Base-by-base conservation (phyloP, 2,113 vertebrate species). In the Opisthocomus hoazin region DNA sequence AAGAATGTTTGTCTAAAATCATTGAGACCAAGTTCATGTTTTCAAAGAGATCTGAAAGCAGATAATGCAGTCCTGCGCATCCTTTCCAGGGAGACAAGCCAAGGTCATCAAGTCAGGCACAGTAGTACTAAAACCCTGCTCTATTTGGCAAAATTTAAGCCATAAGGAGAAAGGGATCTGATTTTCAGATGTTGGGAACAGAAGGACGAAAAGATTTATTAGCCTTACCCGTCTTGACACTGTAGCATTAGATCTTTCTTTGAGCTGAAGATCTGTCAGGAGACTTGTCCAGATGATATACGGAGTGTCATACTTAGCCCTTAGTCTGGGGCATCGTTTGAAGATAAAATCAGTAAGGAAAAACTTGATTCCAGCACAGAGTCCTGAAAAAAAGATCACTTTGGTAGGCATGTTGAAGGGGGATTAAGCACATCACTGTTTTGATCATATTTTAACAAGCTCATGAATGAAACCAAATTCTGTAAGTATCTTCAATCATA, bases 281-380 rank as follows among this genome's bases (percentile, higher is more conserved):
- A 99, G 98, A 95, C 93, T 99, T 97, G 97, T 99, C 99, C 99
- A 99, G 96, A 99, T 98, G 56, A 99, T 99, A 96, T 98, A 98
- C 16, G 99, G 99, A 0, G 99, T 99, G 96, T 99, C 99, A 24
- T 99, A 99, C 93, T 99, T 99, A 97, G 99, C 98, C 54, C 99
- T 98, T 65, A 99, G 98, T 88, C 99, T 98, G 3, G 99, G 99
- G 94, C 99, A 99, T 94, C 99, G 99, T 96, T 99, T 99, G 97
- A 99, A 99, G 97, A 99, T 93, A 91, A 99, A 99, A 96, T 99
- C 99, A 65, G 99, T 99, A 93, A 99, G 98, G 97, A 99, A 99
- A 97, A 99, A 99, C 97, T 99, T 99, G 94, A 99, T 97, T 50
- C 99, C 99, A 2, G 98, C 99, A 15, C 99, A 99, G 39, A 99